Evolutionary conservation across 2,888 invertebrate species (phyloP).

Genomic region (Panopea generosa): DNA sequence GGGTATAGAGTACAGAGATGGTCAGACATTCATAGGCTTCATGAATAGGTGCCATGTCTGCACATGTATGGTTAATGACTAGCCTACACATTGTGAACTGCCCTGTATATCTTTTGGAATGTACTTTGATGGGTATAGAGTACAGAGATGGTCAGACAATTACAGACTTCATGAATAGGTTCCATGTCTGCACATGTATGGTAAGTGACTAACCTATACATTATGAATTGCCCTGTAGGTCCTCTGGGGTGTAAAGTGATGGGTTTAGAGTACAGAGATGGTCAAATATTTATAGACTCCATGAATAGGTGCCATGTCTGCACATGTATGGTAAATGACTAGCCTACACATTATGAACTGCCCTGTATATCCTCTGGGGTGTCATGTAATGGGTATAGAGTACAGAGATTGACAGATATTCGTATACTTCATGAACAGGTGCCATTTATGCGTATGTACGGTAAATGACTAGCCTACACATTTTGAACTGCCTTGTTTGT

Average conservation of each 20-base stretch:
- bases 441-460: too few relatives aligned
- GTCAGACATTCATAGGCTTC: constrained; percentile 76
- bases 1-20: constrained; percentile 74
- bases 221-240: constrained; percentile 79
- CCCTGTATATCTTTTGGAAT: constrained; percentile 74
- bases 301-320: constrained; percentile 75
- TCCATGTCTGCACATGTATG: constrained; percentile 76
- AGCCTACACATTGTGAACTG: too few relatives aligned
- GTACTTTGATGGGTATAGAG: constrained; percentile 70
- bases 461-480: too few relatives aligned
- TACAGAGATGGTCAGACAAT: constrained; percentile 78
- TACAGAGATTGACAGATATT: constrained; percentile 78
- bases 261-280: constrained; percentile 74
- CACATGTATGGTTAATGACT: constrained; percentile 77
- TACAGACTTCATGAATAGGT: constrained; percentile 72
- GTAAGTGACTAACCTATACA: too few relatives aligned
- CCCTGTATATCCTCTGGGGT: constrained; percentile 23
- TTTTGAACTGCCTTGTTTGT: neutral
- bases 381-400: constrained; percentile 67
- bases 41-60: constrained; percentile 75
- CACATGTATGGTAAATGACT: constrained; percentile 77
- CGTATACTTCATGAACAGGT: constrained; percentile 71
- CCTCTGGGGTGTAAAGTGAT: constrained; percentile 71
- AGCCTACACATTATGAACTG: too few relatives aligned
- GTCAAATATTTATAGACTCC: constrained; percentile 76